Conservation (phyloP, 2,888 invertebrate genomes). For the Galerucella calmariensis region DNA sequence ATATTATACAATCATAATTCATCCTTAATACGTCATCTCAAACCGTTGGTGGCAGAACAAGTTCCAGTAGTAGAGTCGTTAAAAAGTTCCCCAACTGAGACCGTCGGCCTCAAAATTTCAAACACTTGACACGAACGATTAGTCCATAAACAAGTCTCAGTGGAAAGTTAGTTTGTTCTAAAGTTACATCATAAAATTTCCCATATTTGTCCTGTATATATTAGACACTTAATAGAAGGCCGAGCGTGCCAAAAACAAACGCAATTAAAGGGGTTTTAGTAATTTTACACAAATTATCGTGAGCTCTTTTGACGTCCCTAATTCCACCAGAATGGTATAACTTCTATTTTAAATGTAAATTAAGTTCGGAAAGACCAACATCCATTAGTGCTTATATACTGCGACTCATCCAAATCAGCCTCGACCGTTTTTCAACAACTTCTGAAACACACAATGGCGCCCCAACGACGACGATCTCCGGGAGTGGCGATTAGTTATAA, state of each 20-base stretch:
- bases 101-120: constrained; percentile 15
- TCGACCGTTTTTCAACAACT: constrained; percentile 14
- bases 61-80: constrained; percentile 10
- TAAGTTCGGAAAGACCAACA: constrained; percentile 13
- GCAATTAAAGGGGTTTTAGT: constrained; percentile 5
- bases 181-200: not conserved
- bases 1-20: constrained; percentile 1
- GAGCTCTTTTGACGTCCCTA: not conserved
- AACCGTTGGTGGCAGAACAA: constrained; percentile 2
- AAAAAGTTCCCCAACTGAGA: constrained; percentile 6
- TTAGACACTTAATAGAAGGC: not conserved
- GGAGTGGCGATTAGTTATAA: constrained; percentile 33
- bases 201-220: not conserved
- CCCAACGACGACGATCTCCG: not conserved
- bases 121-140: constrained; percentile 13
- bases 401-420: constrained; percentile 11
- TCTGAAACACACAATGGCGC: constrained; percentile 7
- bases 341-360: constrained; percentile 19
- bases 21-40: not conserved
- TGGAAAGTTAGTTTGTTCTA: constrained; percentile 1
- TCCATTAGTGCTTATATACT: constrained; percentile 6
- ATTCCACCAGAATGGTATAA: not conserved
- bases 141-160: constrained; percentile 10
- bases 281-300: constrained; percentile 9
- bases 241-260: not conserved